Evolutionary conservation across 2,888 invertebrate species (phyloP).

Genomic region (Ormyrus nitidulus): DNA sequence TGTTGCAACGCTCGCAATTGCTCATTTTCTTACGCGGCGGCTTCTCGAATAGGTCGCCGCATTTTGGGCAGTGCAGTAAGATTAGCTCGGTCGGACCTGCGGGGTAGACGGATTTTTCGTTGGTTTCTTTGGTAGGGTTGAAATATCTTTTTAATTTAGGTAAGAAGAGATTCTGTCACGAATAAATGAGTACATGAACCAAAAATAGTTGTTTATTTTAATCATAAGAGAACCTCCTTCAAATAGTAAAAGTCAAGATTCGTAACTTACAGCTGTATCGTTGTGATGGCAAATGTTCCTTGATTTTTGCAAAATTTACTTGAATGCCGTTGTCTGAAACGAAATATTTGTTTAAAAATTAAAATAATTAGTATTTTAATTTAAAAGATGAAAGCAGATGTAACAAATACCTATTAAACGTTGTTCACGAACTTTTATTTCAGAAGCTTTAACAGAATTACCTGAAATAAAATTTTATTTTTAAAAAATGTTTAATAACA

Average conservation of each 20-base stretch:
- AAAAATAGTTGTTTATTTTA: neutral
- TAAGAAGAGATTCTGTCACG: too few relatives aligned
- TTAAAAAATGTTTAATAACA: constrained; percentile 9
- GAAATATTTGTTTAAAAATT: neutral
- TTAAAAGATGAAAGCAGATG: neutral
- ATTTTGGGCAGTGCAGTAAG: constrained; percentile 35
- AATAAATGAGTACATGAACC: too few relatives aligned
- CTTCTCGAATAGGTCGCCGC: constrained; percentile 22
- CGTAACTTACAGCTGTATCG: constrained; percentile 44
- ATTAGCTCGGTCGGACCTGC: constrained; percentile 47
- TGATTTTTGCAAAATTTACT: neutral
- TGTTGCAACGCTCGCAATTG: constrained; percentile 26
- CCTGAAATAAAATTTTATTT: constrained; percentile 40
- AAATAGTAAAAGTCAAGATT: too few relatives aligned
- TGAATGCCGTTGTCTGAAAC: constrained; percentile 8
- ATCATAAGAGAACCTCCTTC: neutral
- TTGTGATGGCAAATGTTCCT: constrained; percentile 24
- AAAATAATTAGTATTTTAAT: neutral
- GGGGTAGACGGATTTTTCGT: neutral
- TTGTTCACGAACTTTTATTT: neutral
- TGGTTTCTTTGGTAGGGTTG: too few relatives aligned
- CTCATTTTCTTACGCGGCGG: constrained; percentile 42
- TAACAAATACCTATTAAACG: neutral
- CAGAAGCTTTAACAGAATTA: neutral
- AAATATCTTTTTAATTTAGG: too few relatives aligned